Percentiles rank a stretch among this genome's conserved stretches.
phyloP scores from a whole-genome alignment of 2,797 vertebrate genomes.

The Molossus alvarezi region DNA sequence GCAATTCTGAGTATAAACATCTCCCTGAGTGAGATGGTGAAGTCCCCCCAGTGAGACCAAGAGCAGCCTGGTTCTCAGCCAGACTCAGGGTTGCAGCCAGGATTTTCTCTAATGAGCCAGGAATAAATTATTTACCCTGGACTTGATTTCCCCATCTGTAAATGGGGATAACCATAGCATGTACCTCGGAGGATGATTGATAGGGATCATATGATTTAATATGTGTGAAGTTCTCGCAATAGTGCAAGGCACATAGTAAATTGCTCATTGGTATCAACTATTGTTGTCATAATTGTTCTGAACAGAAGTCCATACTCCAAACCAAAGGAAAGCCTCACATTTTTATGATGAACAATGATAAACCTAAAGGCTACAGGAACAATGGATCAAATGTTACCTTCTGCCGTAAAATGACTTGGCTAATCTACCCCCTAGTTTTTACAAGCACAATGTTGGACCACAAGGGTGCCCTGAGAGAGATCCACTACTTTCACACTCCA shows the following conservation, averaged over 20 bases:
- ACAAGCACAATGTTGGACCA: not conserved
- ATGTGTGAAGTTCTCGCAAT: not conserved
- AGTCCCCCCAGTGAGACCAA: not conserved
- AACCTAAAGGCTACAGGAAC: not conserved
- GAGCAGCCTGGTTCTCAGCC: not conserved
- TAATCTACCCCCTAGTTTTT: not conserved
- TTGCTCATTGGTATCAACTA: not conserved
- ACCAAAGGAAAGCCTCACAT: not conserved
- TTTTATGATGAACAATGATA: constrained; percentile 7
- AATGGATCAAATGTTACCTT: not conserved
- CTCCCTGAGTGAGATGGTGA: not conserved
- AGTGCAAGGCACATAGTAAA: not conserved
- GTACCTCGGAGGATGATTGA: not conserved
- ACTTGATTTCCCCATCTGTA: not conserved
- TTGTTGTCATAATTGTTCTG: not conserved
- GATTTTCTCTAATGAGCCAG: not conserved
- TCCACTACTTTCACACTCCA: not conserved
- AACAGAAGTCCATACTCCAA: constrained; percentile 10
- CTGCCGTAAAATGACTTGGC: not conserved
- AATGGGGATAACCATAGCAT: not conserved
- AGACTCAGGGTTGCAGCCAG: not conserved
- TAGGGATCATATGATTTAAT: not conserved
- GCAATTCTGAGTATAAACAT: not conserved
- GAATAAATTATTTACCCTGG: not conserved
- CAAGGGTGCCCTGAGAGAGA: not conserved